Base-by-base conservation (phyloP, 2,797 vertebrate species). In the Loriculus beryllinus region DNA sequence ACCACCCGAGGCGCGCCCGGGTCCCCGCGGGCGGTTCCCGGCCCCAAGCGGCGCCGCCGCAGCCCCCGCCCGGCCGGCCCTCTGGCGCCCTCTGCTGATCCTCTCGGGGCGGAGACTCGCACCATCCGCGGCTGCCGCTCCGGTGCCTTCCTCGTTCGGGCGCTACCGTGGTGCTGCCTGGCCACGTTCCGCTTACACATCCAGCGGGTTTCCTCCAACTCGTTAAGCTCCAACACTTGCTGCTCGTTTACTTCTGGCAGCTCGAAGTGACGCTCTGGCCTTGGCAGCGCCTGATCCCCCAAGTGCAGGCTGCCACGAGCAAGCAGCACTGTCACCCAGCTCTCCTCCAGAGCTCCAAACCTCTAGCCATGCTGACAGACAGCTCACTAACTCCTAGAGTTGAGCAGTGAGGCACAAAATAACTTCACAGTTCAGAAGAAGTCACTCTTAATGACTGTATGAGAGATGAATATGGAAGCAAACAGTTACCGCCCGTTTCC, bases 121-220 rank as follows among this genome's bases (percentile, higher is more conserved):
- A 1, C 14, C 9, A 33, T 49, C 37, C 25, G 13, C 25, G 4
- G 21, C 48, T 17, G 28, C 47, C 1, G 29, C 14, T 3, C 29
- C 3, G 4, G 33, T 28, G 14, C 25, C 28, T 10, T 8, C 12
- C 14, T 14, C 17, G 31, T 10, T 2, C 1, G 16, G 33, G 17
- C 31, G 3, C 28, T 4, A 2, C 4, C 29, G 1, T 0, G 10
- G 14, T 16, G 2, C 45, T 16, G 52, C 33, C 59, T 7, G 20
- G 1, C 40, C 12, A 0, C 52, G 0, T 11, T 29, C 17, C 1
- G 2, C 22, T 15, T 2, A 0, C 2, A 0, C 12, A 3, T 5
- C 47, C 49, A 8, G 2, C 51, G 2, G 25, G 7, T 12, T 9
- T 10, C 26, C 11, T 25, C 8, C 26, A 3, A 0, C 22, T 1